Evolutionary conservation across 2,113 vertebrate genomes (phyloP).

Genomic region (Rattus rattus): DNA sequence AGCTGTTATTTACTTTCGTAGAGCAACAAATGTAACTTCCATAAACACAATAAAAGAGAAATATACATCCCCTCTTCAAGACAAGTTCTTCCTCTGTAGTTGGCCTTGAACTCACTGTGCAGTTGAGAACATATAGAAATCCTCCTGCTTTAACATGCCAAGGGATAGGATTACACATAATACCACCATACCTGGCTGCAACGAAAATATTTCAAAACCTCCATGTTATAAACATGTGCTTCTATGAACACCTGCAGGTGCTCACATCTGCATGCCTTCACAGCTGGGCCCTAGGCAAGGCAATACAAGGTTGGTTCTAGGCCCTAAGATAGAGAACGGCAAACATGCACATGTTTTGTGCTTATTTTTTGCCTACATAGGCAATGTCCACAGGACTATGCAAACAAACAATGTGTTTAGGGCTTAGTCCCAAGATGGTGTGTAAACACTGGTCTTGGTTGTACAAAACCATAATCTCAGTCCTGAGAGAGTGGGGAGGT

Average conservation of each 20-base stretch:
- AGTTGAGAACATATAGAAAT: background rate
- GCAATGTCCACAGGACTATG: constrained; percentile 52
- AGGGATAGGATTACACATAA: background rate
- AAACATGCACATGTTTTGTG: background rate
- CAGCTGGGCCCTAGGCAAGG: background rate
- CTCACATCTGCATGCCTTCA: background rate
- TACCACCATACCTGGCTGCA: background rate
- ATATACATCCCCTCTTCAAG: background rate
- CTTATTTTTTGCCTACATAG: background rate
- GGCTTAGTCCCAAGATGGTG: background rate
- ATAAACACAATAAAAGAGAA: background rate
- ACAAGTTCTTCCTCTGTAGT: background rate
- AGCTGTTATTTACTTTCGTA: background rate
- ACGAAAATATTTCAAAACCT: constrained; percentile 22
- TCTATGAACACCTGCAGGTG: background rate
- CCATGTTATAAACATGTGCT: rapidly evolving
- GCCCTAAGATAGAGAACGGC: background rate
- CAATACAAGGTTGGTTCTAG: background rate
- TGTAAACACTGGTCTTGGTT: background rate
- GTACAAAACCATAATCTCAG: background rate
- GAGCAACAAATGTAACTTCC: constrained; percentile 11
- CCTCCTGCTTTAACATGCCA: background rate
- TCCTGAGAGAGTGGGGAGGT: background rate
- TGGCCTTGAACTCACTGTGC: background rate
- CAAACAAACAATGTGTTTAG: constrained; percentile 39